phyloP scores from a whole-genome alignment of 2,888 invertebrate species.

The Drosophila aldrichi region DNA sequence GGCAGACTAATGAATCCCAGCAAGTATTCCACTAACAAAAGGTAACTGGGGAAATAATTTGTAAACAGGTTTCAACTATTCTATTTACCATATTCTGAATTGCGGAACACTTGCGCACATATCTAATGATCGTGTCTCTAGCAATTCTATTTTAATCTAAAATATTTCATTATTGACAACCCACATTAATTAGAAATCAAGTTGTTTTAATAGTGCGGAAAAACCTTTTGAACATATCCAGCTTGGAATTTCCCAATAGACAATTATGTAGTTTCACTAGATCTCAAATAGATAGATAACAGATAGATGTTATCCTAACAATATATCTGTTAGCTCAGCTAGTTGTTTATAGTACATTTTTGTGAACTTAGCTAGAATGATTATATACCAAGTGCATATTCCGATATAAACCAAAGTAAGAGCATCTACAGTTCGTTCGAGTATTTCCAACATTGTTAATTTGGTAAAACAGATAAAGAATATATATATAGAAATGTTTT shows the following conservation, averaged over 20 bases:
- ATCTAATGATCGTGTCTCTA: neutral
- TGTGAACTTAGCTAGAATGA: neutral
- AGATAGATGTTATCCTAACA: neutral
- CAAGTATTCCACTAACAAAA: neutral
- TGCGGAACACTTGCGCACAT: neutral
- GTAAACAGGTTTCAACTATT: constrained; percentile 4
- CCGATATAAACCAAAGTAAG: neutral
- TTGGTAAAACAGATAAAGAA: constrained; percentile 50
- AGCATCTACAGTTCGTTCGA: neutral
- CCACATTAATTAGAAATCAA: constrained; percentile 5
- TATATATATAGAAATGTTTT: neutral
- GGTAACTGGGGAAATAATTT: constrained; percentile 1
- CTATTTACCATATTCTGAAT: neutral
- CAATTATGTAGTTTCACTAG: neutral
- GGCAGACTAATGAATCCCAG: constrained; percentile 8
- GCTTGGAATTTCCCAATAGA: constrained; percentile 13
- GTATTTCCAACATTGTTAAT: neutral
- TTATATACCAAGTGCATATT: too few relatives aligned
- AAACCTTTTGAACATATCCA: neutral
- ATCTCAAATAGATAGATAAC: neutral
- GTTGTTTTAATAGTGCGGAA: constrained; percentile 8
- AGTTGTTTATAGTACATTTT: neutral
- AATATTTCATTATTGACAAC: constrained; percentile 5
- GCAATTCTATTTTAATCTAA: neutral
- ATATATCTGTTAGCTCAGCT: neutral